Percentiles rank a stretch among this genome's conserved stretches.
These are phyloP conservation scores for Coregonus clupeaformis DNA, from an alignment of 2,113 vertebrate genomes.

Conservation along the genomic window DNA sequence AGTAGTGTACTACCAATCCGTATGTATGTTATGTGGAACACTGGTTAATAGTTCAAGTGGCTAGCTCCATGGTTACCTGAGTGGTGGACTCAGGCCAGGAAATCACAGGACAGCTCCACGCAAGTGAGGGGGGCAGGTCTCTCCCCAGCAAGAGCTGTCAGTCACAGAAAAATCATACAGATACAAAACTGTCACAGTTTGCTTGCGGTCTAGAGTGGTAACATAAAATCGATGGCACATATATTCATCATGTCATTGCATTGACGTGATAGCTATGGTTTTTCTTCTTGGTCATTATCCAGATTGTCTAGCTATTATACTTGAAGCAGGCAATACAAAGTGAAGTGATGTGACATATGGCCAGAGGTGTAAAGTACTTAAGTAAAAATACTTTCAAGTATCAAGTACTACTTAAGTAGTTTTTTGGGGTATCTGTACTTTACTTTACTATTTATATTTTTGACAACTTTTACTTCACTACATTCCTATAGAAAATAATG, in stretches of 20 bases:
- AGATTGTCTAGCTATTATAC: background rate
- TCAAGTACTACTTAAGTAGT: too few species aligned
- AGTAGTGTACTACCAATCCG: background rate
- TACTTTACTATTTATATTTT: too few species aligned
- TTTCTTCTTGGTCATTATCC: background rate
- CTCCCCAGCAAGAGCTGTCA: constrained; percentile 17
- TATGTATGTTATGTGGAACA: background rate
- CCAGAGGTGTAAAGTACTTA: too few species aligned
- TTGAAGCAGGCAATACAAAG: too few species aligned
- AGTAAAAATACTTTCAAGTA: too few species aligned
- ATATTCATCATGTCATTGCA: background rate
- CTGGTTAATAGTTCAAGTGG: background rate
- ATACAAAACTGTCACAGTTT: background rate
- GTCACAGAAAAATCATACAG: background rate
- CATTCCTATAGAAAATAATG: too few species aligned
- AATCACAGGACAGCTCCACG: constrained; percentile 9
- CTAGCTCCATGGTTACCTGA: constrained; percentile 7
- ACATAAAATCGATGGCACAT: too few species aligned
- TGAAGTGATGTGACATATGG: too few species aligned
- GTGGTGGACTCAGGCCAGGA: constrained; percentile 23
- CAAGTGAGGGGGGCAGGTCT: constrained; percentile 24
- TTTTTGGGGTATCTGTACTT: too few species aligned
- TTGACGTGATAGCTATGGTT: background rate
- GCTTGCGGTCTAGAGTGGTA: too few species aligned
- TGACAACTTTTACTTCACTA: too few species aligned